Percentiles rank a stretch among this genome's conserved stretches.
phyloP scores from a whole-genome alignment of 2,113 vertebrate genomes.

The Numenius arquata region DNA sequence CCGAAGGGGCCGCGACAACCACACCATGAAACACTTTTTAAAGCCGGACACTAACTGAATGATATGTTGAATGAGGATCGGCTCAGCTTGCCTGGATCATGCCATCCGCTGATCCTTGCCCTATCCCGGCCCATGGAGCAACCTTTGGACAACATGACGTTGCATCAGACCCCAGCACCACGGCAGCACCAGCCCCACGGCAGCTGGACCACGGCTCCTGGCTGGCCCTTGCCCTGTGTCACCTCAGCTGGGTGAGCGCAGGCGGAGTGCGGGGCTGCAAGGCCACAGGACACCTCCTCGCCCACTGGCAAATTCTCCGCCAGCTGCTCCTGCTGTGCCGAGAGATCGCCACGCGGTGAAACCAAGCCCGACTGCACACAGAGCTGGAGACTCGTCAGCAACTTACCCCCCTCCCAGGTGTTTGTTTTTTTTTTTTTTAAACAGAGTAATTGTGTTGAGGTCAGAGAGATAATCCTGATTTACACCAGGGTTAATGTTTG shows the following conservation, averaged over 20 bases:
- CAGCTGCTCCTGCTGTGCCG: neutral
- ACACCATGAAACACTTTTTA: rapidly evolving
- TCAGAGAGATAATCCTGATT: constrained; percentile 3
- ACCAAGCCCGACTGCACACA: neutral
- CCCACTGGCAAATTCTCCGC: neutral
- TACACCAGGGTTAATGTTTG: neutral
- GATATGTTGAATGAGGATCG: rapidly evolving
- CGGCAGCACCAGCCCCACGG: rapidly evolving
- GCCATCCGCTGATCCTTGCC: neutral
- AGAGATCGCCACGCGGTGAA: rapidly evolving
- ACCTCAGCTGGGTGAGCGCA: neutral
- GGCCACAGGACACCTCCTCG: rapidly evolving
- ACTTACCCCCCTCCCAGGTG: rapidly evolving
- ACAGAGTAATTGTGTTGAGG: neutral
- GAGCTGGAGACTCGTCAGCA: neutral
- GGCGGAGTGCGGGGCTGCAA: rapidly evolving
- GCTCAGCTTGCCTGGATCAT: neutral
- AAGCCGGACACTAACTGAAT: neutral
- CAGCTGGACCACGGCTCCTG: too few relatives aligned
- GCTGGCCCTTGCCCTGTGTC: neutral
- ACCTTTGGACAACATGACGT: neutral
- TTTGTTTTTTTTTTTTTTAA: neutral
- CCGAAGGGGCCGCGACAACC: rapidly evolving
- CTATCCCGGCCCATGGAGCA: rapidly evolving
- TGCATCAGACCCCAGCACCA: rapidly evolving